Base-by-base conservation (phyloP, 35 echinoderm and acorn worm genomes). In the Amphiura filiformis region DNA sequence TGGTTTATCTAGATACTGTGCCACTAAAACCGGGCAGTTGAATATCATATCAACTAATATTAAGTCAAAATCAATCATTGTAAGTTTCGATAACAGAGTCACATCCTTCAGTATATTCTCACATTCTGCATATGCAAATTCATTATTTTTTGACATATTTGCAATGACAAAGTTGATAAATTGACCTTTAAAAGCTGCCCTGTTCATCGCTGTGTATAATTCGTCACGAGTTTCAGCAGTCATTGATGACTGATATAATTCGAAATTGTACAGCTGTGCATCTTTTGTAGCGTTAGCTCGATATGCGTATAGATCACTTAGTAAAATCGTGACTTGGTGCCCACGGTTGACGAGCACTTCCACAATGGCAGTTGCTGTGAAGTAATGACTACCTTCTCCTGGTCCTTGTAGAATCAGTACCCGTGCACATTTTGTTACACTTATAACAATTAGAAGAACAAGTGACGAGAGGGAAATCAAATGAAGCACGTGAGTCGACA, bases 351-450 rank as follows among this genome's bases (percentile, higher is more conserved):
- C 81, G 0, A 93, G 37, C 32, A 80, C 87, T 18, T 89, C 87
- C 0, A 87, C 92, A 0, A 93, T 81, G 65, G 78, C 41, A 47
- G 92, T 85, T 64, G 88, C 80, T 18, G 83, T 61, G 56, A 89
- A 57, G 31, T 89, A 89, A 36, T 93, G 92, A 76, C 92, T 93
- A 9, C 92, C 92, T 35, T 89, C 87, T 0, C 92, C 92, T 13
- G 83, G 75, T 37, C 92, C 92, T 28, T 56, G 64, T 35, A 93
- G 47, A 11, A 87, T 52, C 13, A 87, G 75, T 47, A 47, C 17
- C 17, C 41, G 41, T 4, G 41, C 41, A 17, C 41, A 4, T 9
- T 47, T 17, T 47, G 41, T 47, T 47, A n/a, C n/a, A n/a, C n/a
- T n/a, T n/a, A n/a, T n/a, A n/a, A n/a, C n/a, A n/a, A n/a, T n/a